These are phyloP conservation scores for Cepaea nemoralis DNA, from an alignment of 1,140 invertebrate species.

Conservation along the genomic window DNA sequence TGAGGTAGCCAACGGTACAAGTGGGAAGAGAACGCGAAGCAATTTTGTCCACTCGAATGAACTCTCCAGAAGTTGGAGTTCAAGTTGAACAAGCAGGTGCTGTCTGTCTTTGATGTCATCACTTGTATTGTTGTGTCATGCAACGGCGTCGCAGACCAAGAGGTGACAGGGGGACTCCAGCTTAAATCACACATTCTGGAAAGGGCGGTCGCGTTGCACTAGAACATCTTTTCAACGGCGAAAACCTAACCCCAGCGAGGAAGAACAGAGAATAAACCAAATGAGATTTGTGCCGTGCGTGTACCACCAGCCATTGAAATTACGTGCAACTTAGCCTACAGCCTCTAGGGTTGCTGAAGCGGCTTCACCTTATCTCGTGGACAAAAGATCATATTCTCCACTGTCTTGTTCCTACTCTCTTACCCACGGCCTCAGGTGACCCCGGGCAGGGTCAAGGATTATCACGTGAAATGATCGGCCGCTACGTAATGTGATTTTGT, in stretches of 20 bases:
- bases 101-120: neutral
- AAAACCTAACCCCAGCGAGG: neutral
- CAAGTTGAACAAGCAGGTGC: conserved; percentile 1
- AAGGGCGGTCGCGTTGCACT: neutral
- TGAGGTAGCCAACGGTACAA: too few species aligned
- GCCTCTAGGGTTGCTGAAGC: neutral
- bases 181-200: neutral
- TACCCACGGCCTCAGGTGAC: conserved; percentile 16
- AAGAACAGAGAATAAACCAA: neutral
- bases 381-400: conserved; percentile 13
- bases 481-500: conserved; percentile 4
- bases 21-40: too few species aligned
- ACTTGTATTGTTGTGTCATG: neutral
- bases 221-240: neutral
- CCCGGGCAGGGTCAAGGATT: neutral
- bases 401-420: neutral
- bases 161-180: neutral
- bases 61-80: neutral
- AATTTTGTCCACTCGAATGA: neutral
- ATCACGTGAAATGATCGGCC: conserved; percentile 3
- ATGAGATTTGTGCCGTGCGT: conserved; percentile 4
- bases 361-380: neutral
- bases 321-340: neutral
- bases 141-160: neutral
- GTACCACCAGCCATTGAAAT: neutral